phyloP scores from a whole-genome alignment of 2,797 vertebrate genomes.

The Microctenopoma lineatum region DNA sequence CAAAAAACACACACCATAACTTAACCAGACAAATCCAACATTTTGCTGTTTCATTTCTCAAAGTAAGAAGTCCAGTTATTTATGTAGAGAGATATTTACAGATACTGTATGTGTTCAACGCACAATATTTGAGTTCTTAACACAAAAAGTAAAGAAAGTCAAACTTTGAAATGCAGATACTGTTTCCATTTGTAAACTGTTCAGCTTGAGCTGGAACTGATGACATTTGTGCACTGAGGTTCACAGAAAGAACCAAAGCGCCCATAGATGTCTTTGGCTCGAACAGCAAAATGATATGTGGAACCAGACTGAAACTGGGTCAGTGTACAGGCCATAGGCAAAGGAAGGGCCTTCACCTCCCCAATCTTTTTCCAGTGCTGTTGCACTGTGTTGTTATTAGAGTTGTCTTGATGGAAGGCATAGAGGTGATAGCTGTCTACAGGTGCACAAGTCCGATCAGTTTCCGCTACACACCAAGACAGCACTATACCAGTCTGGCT shows the following conservation, averaged over 20 bases:
- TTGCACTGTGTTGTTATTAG: conserved; percentile 77
- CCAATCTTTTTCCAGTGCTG: conserved; percentile 99
- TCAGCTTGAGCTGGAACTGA: conserved; percentile 82
- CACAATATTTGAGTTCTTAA: conserved; percentile 50
- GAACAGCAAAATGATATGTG: conserved; percentile 97
- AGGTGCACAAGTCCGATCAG: conserved; percentile 90
- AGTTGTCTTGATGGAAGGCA: conserved; percentile 93
- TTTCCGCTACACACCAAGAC: conserved; percentile 96
- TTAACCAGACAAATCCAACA: conserved; percentile 59
- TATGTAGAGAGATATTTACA: conserved; percentile 69
- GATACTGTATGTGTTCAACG: conserved; percentile 52
- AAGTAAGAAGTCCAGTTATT: conserved; percentile 59
- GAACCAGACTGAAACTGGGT: conserved; percentile 98
- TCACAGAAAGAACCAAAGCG: conserved; percentile 98
- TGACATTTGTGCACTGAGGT: conserved; percentile 99
- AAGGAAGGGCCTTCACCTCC: conserved; percentile 95
- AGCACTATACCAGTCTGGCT: conserved; percentile 97
- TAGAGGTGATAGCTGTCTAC: conserved; percentile 99
- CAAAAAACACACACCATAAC: conserved; percentile 72
- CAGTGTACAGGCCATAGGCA: conserved; percentile 98
- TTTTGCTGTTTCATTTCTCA: conserved; percentile 36
- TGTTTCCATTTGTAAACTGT: conserved; percentile 18
- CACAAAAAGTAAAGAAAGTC: conserved; percentile 45
- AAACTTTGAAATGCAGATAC: conserved; percentile 49
- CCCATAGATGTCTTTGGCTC: conserved; percentile 96